phyloP scores from a whole-genome alignment of 2,113 vertebrate genomes.

The Glareola pratincola region DNA sequence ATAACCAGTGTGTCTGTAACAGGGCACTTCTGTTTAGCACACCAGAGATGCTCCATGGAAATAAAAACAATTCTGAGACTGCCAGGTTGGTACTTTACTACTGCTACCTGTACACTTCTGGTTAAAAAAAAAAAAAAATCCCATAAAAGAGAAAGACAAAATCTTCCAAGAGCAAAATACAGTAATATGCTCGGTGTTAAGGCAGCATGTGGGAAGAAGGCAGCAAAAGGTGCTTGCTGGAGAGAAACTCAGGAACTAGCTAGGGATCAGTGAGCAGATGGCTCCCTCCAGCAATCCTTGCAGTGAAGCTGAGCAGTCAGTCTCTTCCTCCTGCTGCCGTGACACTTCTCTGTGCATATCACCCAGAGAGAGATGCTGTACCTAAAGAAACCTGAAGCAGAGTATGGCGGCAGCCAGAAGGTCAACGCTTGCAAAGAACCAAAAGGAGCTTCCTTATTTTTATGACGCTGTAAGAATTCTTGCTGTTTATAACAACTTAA shows the following conservation, averaged over 20 bases:
- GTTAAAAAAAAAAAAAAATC: neutral
- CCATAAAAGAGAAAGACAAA: neutral
- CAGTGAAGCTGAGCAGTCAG: conserved; percentile 12
- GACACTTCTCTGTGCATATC: neutral
- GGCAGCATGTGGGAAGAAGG: neutral
- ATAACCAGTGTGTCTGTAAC: neutral
- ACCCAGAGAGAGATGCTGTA: neutral
- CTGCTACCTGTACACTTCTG: neutral
- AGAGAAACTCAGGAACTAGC: neutral
- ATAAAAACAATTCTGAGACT: neutral
- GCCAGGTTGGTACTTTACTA: neutral
- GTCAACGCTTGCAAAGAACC: neutral
- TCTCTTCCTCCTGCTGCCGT: neutral
- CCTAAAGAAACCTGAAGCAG: neutral
- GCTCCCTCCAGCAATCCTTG: neutral
- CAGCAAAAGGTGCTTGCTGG: conserved; percentile 2
- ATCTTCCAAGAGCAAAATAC: neutral
- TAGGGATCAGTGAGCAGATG: neutral
- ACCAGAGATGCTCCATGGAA: neutral
- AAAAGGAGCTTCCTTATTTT: neutral
- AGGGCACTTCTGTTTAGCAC: neutral
- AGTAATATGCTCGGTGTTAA: neutral
- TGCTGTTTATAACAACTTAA: neutral
- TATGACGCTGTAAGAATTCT: neutral
- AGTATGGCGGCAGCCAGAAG: neutral